phyloP scores from a whole-genome alignment of 1,140 invertebrate species.

The Coelopa frigida region DNA sequence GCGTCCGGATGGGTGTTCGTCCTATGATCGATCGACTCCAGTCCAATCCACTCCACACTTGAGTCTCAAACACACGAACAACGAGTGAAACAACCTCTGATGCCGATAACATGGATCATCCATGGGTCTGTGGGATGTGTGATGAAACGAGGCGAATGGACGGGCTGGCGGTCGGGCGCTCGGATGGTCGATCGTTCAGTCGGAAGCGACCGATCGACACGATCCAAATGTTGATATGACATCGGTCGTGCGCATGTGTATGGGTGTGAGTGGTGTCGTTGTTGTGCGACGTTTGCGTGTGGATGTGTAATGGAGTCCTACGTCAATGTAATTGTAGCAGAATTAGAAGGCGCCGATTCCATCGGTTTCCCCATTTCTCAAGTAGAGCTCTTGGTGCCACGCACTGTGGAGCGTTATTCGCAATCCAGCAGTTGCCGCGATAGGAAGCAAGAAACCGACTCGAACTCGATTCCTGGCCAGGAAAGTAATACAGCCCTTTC shows the following conservation, averaged over 20 bases:
- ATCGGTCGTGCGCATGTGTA: not conserved
- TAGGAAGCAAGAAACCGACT: conserved; percentile 19
- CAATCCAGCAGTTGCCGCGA: conserved; percentile 43
- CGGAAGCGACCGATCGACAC: conserved; percentile 40
- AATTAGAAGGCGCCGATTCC: too few relatives aligned
- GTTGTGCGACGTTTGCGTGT: conserved; percentile 8
- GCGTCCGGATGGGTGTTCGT: too few relatives aligned
- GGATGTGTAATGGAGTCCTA: not conserved
- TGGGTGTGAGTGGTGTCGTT: not conserved
- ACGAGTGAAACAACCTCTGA: too few relatives aligned
- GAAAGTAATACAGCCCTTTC: conserved; percentile 10
- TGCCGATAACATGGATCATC: too few relatives aligned
- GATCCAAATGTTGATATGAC: conserved; percentile 42
- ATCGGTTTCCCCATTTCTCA: conserved; percentile 10
- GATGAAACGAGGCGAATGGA: too few relatives aligned
- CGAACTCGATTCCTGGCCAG: conserved; percentile 9
- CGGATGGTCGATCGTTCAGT: not conserved
- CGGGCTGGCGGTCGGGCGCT: too few relatives aligned
- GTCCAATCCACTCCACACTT: too few relatives aligned
- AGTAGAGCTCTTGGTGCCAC: conserved; percentile 13
- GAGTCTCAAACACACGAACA: too few relatives aligned
- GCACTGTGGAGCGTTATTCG: conserved; percentile 30
- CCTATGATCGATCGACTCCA: too few relatives aligned
- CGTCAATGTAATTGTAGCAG: not conserved
- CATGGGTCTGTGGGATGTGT: too few relatives aligned